Conservation (phyloP, 2,797 vertebrate genomes). For the Chelmon rostratus region DNA sequence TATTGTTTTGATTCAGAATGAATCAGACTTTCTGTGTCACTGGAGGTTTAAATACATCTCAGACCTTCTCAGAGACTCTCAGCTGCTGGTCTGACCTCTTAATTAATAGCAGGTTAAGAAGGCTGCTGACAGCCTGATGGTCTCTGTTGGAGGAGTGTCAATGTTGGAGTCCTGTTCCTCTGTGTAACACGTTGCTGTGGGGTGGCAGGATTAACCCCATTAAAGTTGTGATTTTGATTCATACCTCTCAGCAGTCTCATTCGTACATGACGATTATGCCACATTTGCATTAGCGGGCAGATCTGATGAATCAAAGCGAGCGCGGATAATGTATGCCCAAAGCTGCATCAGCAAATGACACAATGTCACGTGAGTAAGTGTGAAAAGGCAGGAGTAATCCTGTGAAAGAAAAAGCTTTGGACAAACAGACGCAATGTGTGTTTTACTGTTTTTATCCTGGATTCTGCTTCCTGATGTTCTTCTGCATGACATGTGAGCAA, state of each 20-base stretch:
- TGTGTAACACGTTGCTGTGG: background rate
- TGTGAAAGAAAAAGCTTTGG: constrained; percentile 3
- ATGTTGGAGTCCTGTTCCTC: background rate
- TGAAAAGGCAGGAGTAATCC: background rate
- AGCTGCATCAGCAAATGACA: constrained; percentile 25
- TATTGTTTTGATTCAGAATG: background rate
- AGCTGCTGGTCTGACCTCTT: background rate
- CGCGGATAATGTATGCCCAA: constrained; percentile 27
- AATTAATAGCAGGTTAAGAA: constrained; percentile 18
- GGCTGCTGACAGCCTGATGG: background rate
- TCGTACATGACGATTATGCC: constrained; percentile 18
- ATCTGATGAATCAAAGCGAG: constrained; percentile 30
- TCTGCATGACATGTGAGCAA: background rate
- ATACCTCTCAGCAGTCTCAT: constrained; percentile 19
- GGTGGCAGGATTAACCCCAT: constrained; percentile 12
- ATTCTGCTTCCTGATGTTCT: background rate
- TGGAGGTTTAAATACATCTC: background rate
- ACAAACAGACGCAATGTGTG: background rate
- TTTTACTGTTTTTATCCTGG: background rate
- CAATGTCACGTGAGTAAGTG: constrained; percentile 18
- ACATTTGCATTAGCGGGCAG: constrained; percentile 24
- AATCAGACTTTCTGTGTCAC: background rate
- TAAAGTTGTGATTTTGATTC: constrained; percentile 29
- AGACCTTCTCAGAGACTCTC: background rate
- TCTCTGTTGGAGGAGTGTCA: constrained; percentile 11